These are phyloP conservation scores for Dicrostonyx torquatus DNA, from an alignment of 2,797 vertebrate species.

Conservation along the genomic window DNA sequence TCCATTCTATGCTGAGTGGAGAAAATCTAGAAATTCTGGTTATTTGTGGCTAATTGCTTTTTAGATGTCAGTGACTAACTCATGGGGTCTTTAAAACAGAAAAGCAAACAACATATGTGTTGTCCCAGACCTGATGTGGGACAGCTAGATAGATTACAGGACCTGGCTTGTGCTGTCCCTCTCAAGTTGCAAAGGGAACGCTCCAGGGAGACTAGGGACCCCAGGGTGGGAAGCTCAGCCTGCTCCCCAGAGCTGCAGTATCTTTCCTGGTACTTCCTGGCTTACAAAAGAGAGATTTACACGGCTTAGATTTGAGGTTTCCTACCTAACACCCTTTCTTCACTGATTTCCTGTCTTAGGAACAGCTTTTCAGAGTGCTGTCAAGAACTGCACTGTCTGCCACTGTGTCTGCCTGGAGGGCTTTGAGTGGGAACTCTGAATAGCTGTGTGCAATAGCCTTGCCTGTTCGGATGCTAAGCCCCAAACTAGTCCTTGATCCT, in stretches of 20 bases:
- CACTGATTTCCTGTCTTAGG: conserved; percentile 46
- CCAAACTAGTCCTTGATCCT: conserved; percentile 30
- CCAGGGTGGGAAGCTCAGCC: not conserved
- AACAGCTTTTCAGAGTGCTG: conserved; percentile 22
- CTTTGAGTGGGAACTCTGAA: conserved; percentile 47
- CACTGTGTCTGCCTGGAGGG: conserved; percentile 18
- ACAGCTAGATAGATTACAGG: not conserved
- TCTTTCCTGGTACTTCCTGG: not conserved
- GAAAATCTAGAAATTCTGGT: not conserved
- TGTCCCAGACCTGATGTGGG: not conserved
- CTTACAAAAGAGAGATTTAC: conserved; percentile 3
- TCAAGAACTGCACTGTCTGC: not conserved
- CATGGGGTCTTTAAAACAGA: not conserved
- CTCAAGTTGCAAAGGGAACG: too few species aligned
- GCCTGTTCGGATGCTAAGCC: conserved; percentile 6
- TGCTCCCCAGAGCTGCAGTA: not conserved
- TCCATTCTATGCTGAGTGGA: not conserved
- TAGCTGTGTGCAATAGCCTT: not conserved
- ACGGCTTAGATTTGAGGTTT: not conserved
- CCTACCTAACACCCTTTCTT: conserved; percentile 28
- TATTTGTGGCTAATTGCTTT: not conserved
- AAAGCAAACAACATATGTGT: not conserved
- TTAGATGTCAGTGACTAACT: not conserved
- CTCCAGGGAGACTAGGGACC: not conserved
- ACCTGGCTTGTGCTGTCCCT: not conserved